These are phyloP conservation scores for Actinopyga echinites DNA, from an alignment of 53 echinoderm and acorn worm species.

Conservation along the genomic window DNA sequence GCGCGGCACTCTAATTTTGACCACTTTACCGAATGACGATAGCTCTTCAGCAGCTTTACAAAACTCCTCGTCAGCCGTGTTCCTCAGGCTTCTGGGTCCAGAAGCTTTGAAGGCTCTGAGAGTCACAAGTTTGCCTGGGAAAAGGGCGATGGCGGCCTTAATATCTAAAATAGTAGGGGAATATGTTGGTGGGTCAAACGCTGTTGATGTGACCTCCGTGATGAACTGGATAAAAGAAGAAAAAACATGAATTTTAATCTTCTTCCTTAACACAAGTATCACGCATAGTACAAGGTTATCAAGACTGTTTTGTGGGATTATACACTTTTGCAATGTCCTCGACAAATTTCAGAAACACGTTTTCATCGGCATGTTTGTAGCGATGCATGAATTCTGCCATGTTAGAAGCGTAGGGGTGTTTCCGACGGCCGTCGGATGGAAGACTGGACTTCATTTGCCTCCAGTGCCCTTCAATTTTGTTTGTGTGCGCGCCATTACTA, in stretches of 20 bases:
- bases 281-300: too few relatives aligned
- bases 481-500: conserved; percentile 1
- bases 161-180: background rate
- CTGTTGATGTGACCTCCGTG: background rate
- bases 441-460: conserved; percentile 32
- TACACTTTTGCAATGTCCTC: conserved; percentile 11
- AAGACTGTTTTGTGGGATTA: background rate
- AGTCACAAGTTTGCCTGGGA: background rate
- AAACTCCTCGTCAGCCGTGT: background rate
- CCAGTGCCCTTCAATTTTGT: conserved; percentile 32
- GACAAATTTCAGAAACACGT: conserved; percentile 6
- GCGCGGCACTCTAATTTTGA: background rate
- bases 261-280: too few relatives aligned
- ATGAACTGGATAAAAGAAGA: conserved; percentile 1
- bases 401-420: conserved; percentile 31
- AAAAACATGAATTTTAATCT: background rate
- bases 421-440: conserved; percentile 21
- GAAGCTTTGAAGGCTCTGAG: background rate
- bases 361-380: conserved; percentile 24
- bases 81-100: background rate
- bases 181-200: background rate
- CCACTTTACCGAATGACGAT: background rate
- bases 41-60: background rate
- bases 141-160: background rate
- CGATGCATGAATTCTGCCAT: conserved; percentile 47